These are phyloP conservation scores for Porites divaricata DNA, from an alignment of 92 coral and sea anemone genomes.

Conservation along the genomic window DNA sequence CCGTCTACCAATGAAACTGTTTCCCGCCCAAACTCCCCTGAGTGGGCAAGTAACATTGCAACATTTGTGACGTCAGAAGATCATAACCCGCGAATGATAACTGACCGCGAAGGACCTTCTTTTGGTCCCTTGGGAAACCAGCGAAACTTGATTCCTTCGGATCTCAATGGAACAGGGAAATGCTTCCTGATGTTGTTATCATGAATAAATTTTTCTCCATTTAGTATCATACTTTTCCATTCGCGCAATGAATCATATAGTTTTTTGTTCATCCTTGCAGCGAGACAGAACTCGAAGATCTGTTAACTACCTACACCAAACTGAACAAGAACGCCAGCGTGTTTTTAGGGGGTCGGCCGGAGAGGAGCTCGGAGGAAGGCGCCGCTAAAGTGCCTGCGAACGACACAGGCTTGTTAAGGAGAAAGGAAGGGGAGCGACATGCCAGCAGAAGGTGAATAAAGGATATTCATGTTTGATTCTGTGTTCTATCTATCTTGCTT, in stretches of 20 bases:
- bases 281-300: slow-evolving; percentile 94
- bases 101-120: too few species aligned
- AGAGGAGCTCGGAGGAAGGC: slow-evolving; percentile 56
- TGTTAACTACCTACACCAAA: slow-evolving; percentile 89
- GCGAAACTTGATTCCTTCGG: too few species aligned
- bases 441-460: slow-evolving; percentile 54
- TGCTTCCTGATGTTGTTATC: too few species aligned
- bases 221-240: background rate
- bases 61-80: too few species aligned
- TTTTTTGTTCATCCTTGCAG: slow-evolving; percentile 19
- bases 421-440: slow-evolving; percentile 53
- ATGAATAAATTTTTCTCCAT: background rate
- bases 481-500: too few species aligned
- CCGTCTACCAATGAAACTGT: too few species aligned
- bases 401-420: slow-evolving; percentile 59
- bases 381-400: slow-evolving; percentile 11
- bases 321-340: slow-evolving; percentile 92
- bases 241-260: background rate
- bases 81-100: too few species aligned
- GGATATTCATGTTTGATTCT: background rate
- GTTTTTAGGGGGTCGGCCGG: slow-evolving; percentile 89
- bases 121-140: too few species aligned
- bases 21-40: too few species aligned
- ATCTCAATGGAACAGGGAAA: too few species aligned
- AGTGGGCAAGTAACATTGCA: too few species aligned